phyloP scores from a whole-genome alignment of 2,888 invertebrate genomes.

The Stegophylla sp. region DNA sequence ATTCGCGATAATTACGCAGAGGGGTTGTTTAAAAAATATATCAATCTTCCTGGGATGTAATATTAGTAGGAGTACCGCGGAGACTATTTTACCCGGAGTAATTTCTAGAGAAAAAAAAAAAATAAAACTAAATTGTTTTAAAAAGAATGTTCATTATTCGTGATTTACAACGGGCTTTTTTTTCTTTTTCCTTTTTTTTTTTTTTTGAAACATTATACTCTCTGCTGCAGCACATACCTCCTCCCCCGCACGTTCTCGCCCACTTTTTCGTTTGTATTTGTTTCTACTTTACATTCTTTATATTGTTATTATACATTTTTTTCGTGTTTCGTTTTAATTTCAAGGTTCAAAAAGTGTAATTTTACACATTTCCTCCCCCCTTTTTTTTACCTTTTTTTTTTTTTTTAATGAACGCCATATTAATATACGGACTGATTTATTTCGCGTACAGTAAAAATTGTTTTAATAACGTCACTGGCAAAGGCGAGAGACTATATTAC shows the following conservation, averaged over 20 bases:
- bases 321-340: slow-evolving; percentile 14
- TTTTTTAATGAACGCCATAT: not conserved
- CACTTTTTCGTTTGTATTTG: slow-evolving; percentile 4
- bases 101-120: not conserved
- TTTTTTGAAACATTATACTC: slow-evolving; percentile 17
- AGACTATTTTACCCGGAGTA: slow-evolving; percentile 18
- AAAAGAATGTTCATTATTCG: slow-evolving; percentile 25
- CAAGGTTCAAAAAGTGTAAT: not conserved
- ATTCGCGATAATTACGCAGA: slow-evolving; percentile 7
- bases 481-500: too few species aligned
- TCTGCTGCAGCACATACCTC: not conserved
- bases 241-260: not conserved
- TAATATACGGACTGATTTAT: not conserved
- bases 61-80: not conserved
- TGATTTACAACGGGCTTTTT: slow-evolving; percentile 25
- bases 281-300: slow-evolving; percentile 3
- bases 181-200: not conserved
- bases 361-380: not conserved
- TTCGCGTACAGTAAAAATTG: not conserved
- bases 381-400: not conserved
- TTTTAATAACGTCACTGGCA: too few species aligned
- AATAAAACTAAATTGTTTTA: too few species aligned
- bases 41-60: slow-evolving; percentile 23
- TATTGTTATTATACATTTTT: too few species aligned
- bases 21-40: slow-evolving; percentile 30